A percentile compares a stretch with the other conserved stretches of the same genome.
Conservation (phyloP, 2,797 vertebrate species). For the Amblyraja radiata region DNA sequence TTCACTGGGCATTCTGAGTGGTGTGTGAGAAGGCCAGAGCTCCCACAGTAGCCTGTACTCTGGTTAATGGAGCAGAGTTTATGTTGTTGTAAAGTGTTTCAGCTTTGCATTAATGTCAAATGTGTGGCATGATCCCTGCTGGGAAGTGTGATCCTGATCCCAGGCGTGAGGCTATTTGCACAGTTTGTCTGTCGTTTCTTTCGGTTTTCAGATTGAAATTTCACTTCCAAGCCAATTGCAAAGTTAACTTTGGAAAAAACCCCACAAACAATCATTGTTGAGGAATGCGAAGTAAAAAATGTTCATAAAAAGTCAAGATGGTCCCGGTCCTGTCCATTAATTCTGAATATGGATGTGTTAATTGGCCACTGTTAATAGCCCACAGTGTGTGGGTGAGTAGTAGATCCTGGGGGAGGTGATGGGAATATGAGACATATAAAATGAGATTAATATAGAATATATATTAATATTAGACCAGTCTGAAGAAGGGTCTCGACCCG, state of each 20-base stretch:
- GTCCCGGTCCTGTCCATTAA: neutral
- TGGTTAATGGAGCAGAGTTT: neutral
- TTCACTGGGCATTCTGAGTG: neutral
- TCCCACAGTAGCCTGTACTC: neutral
- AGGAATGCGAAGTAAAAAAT: neutral
- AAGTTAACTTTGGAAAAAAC: neutral
- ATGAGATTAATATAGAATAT: no score
- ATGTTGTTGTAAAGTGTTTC: slow-evolving; percentile 7
- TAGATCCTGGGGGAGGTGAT: no score
- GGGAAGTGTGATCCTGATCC: neutral
- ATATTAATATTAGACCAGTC: no score
- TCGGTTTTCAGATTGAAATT: neutral
- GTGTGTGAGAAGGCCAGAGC: neutral
- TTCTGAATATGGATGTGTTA: no score
- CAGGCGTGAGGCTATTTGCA: neutral
- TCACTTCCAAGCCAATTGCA: neutral
- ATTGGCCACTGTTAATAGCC: no score
- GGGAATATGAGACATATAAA: no score
- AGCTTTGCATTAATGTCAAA: neutral
- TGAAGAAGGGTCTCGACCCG: no score
- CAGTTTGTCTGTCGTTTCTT: neutral
- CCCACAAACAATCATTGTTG: neutral
- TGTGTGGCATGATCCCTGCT: neutral
- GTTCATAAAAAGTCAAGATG: neutral
- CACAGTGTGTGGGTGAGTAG: no score